Percentiles rank a stretch among this genome's conserved stretches.
phyloP scores from a whole-genome alignment of 2,113 vertebrate genomes.

The Esox niger region DNA sequence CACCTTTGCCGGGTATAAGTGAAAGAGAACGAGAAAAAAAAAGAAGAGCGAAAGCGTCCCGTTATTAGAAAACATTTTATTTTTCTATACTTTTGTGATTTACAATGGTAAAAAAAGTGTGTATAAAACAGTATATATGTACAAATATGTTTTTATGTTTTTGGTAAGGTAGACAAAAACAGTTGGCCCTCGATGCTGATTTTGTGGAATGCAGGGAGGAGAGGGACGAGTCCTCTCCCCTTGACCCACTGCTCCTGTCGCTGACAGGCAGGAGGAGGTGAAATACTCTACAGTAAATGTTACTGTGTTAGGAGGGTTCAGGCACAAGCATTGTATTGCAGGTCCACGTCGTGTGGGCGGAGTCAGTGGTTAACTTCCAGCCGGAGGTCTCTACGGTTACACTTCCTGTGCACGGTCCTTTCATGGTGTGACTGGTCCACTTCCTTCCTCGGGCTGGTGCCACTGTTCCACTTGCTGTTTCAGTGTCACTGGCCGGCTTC shows the following conservation, averaged over 20 bases:
- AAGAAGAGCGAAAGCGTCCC: slow-evolving; percentile 53
- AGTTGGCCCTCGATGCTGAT: slow-evolving; percentile 69
- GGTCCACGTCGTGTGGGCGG: slow-evolving; percentile 58
- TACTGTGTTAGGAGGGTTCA: slow-evolving; percentile 46
- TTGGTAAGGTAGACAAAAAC: slow-evolving; percentile 67
- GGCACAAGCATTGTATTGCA: slow-evolving; percentile 49
- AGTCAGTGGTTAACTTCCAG: slow-evolving; percentile 46
- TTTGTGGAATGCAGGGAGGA: slow-evolving; percentile 59
- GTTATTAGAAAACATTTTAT: slow-evolving; percentile 77
- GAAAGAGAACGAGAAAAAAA: slow-evolving; percentile 12
- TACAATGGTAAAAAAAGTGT: slow-evolving; percentile 62
- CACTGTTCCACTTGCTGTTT: slow-evolving; percentile 1
- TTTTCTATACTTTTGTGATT: slow-evolving; percentile 80
- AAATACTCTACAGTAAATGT: slow-evolving; percentile 1
- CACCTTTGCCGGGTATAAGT: slow-evolving; percentile 56
- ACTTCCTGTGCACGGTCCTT: slow-evolving; percentile 8
- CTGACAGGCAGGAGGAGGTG: slow-evolving; percentile 26
- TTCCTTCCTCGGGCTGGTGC: slow-evolving; percentile 12
- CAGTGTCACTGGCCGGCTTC: neutral
- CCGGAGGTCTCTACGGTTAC: slow-evolving; percentile 12
- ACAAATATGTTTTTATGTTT: slow-evolving; percentile 69
- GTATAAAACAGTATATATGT: slow-evolving; percentile 69
- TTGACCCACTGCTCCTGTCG: slow-evolving; percentile 57
- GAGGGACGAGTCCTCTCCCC: slow-evolving; percentile 51
- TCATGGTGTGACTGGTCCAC: slow-evolving; percentile 42